phyloP scores from a whole-genome alignment of 2,113 vertebrate species.

The Procavia capensis region DNA sequence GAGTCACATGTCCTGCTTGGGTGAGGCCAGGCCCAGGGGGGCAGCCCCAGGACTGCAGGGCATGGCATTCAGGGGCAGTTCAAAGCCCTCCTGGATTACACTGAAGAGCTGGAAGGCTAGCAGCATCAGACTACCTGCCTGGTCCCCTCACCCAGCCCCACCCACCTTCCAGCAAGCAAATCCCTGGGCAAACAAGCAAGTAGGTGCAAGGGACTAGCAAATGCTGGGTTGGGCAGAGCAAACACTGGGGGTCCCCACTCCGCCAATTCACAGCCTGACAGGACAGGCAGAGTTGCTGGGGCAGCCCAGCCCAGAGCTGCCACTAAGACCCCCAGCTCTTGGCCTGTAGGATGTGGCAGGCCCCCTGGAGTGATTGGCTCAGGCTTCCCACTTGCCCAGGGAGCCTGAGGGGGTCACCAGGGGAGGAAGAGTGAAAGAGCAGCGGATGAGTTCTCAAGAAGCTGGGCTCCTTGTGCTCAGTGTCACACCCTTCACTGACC shows the following conservation, averaged over 20 bases:
- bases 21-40: conserved; percentile 11
- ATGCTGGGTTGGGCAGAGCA: background rate
- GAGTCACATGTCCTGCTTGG: conserved; percentile 57
- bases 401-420: background rate
- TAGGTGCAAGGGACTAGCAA: conserved; percentile 9
- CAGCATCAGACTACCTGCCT: background rate
- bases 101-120: background rate
- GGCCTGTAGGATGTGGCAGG: background rate
- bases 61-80: accelerated
- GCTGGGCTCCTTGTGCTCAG: background rate
- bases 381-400: background rate
- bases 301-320: background rate
- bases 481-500: background rate
- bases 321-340: background rate
- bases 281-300: background rate
- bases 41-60: background rate
- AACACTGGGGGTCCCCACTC: background rate
- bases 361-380: background rate
- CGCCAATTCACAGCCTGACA: accelerated
- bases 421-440: background rate
- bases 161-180: conserved; percentile 8
- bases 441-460: background rate
- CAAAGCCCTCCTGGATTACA: background rate
- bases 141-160: background rate
- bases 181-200: conserved; percentile 45